These are phyloP conservation scores for Mormyrops boulengeri DNA, from an alignment of 2,797 vertebrate species.

Conservation along the genomic window DNA sequence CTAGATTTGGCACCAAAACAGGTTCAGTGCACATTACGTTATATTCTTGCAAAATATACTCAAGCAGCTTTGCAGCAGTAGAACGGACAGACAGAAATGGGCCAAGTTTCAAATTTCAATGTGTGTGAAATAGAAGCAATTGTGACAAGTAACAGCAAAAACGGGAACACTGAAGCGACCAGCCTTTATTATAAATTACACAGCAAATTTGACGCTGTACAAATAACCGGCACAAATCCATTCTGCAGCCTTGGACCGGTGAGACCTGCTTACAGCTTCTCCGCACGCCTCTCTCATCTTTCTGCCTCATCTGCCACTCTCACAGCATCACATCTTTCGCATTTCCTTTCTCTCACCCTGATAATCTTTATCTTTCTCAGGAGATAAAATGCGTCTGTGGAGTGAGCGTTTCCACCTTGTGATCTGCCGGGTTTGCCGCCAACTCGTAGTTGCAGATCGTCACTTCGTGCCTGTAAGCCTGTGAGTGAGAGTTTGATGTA, in stretches of 20 bases:
- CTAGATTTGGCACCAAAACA: neutral
- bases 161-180: neutral
- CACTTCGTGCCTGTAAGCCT: slow-evolving; percentile 89
- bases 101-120: neutral
- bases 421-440: slow-evolving; percentile 87
- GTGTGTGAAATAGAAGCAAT: neutral
- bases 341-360: slow-evolving; percentile 4
- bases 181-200: slow-evolving; percentile 14
- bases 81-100: neutral
- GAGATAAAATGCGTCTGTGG: slow-evolving; percentile 92
- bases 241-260: slow-evolving; percentile 23
- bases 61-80: neutral
- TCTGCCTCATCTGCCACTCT: slow-evolving; percentile 21
- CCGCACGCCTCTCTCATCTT: neutral
- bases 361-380: slow-evolving; percentile 46
- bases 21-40: neutral
- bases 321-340: neutral
- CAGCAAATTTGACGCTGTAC: neutral
- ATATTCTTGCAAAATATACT: neutral
- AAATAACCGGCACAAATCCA: neutral
- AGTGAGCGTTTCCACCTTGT: slow-evolving; percentile 76
- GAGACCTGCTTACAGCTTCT: neutral
- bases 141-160: neutral
- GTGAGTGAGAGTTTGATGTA: neutral
- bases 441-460: slow-evolving; percentile 96